These are phyloP conservation scores for Cuculus canorus DNA, from an alignment of 2,797 vertebrate species.

Conservation along the genomic window DNA sequence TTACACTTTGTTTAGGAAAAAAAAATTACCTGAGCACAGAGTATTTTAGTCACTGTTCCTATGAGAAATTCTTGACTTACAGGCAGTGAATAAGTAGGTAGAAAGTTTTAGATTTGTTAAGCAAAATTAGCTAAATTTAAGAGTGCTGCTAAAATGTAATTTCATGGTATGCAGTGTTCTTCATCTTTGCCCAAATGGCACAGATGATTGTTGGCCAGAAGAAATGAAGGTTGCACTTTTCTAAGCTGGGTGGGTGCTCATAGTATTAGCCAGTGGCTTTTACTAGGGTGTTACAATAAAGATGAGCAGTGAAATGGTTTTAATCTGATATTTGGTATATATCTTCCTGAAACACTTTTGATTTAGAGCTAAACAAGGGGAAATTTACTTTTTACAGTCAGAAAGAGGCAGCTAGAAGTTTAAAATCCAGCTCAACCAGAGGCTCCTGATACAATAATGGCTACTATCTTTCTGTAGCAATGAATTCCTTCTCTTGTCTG, in stretches of 20 bases:
- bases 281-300: not conserved
- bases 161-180: not conserved
- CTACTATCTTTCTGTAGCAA: slow-evolving; percentile 40
- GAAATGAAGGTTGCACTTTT: not conserved
- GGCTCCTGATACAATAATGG: not conserved
- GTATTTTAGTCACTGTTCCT: not conserved
- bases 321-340: not conserved
- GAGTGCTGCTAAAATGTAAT: not conserved
- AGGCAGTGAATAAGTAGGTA: not conserved
- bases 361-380: not conserved
- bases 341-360: not conserved
- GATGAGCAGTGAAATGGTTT: not conserved
- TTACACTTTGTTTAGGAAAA: not conserved
- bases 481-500: slow-evolving; percentile 79
- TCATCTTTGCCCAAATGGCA: not conserved
- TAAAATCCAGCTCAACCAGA: slow-evolving; percentile 22
- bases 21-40: not conserved
- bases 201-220: not conserved
- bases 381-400: not conserved
- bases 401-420: not conserved
- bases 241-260: not conserved
- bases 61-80: not conserved
- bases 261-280: not conserved
- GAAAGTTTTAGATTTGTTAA: not conserved
- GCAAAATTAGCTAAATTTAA: not conserved